phyloP scores from a whole-genome alignment of 1,140 invertebrate species.

The Drosophila nigrodunni region DNA sequence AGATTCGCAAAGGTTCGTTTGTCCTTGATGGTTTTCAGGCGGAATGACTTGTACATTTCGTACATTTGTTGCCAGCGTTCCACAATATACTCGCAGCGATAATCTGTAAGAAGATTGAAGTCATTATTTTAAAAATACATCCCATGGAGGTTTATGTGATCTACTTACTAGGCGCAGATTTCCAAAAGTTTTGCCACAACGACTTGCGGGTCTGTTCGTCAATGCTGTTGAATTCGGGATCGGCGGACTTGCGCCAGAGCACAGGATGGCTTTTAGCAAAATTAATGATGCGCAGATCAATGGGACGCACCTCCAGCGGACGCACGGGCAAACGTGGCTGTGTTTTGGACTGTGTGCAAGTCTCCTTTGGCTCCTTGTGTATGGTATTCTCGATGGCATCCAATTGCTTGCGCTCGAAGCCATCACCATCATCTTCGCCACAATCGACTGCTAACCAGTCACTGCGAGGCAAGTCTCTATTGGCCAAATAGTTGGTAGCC shows the following conservation, averaged over 20 bases:
- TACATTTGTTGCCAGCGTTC: conserved; percentile 82
- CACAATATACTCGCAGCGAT: conserved; percentile 69
- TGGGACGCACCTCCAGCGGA: conserved; percentile 65
- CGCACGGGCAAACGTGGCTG: conserved; percentile 32
- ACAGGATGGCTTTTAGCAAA: conserved; percentile 82
- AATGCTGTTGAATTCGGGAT: conserved; percentile 74
- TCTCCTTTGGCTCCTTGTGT: conserved; percentile 30
- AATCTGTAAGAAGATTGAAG: conserved; percentile 49
- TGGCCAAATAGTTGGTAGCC: conserved; percentile 77
- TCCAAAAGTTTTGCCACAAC: conserved; percentile 75
- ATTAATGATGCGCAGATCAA: conserved; percentile 76
- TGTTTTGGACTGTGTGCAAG: not conserved
- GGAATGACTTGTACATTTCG: conserved; percentile 82
- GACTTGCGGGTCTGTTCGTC: conserved; percentile 76
- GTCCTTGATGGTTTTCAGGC: conserved; percentile 77
- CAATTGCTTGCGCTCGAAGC: conserved; percentile 65
- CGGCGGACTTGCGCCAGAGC: conserved; percentile 74
- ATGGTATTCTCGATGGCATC: conserved; percentile 73
- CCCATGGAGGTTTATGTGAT: too few species aligned
- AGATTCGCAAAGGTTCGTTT: conserved; percentile 64
- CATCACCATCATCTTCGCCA: conserved; percentile 76
- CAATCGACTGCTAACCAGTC: conserved; percentile 72
- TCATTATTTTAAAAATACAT: not conserved
- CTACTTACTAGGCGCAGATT: conserved; percentile 59
- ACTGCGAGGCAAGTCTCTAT: conserved; percentile 63